Conservation (phyloP, 2,888 invertebrate genomes). For the Frankliniella intonsa region DNA sequence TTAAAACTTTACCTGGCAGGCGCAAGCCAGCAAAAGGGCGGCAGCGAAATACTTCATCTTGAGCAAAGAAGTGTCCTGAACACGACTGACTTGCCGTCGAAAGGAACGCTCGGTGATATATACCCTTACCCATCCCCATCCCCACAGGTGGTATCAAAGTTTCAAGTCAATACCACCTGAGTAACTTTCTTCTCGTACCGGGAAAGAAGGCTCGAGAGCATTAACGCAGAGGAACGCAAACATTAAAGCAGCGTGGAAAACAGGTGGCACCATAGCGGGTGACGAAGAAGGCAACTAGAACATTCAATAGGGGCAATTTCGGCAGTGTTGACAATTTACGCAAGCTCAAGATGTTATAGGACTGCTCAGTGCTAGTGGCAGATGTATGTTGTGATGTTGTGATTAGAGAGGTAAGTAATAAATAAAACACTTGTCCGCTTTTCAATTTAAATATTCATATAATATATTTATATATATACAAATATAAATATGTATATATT, state of each 20-base stretch:
- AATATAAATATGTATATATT: constrained; percentile 25
- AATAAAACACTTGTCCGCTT: neutral
- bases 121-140: neutral
- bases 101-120: neutral
- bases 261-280: too few relatives aligned
- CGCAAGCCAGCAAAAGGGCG: neutral
- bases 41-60: neutral
- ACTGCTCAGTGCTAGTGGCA: neutral
- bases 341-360: too few relatives aligned
- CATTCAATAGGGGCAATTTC: neutral
- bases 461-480: constrained; percentile 18
- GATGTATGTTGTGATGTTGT: neutral
- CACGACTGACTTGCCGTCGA: neutral
- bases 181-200: neutral
- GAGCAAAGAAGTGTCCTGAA: neutral
- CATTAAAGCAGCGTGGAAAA: too few relatives aligned
- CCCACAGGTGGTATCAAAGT: neutral
- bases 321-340: neutral
- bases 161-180: neutral
- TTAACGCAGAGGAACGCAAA: too few relatives aligned
- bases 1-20: neutral
- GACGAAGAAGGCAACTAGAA: neutral
- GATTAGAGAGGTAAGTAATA: neutral
- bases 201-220: too few relatives aligned
- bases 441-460: constrained; percentile 4